Evolutionary conservation across 2,113 vertebrate genomes (phyloP), one percentile per base, ranked within the genome.

Genomic region (Galbula dea): DNA sequence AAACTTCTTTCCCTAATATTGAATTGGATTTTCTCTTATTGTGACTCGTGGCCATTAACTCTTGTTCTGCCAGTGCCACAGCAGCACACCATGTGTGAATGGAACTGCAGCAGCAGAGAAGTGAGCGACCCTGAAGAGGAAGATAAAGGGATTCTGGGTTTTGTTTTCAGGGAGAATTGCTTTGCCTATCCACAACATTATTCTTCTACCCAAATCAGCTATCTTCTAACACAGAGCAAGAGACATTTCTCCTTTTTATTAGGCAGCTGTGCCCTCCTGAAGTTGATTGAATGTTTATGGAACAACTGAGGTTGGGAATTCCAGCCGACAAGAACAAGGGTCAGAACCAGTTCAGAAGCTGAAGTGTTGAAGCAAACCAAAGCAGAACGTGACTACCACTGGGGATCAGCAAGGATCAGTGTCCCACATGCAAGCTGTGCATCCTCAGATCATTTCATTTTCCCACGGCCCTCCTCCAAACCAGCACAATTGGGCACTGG

Each of bases 361-460:
- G 45, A 95, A 95, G 89, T 68, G 91, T 79, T 81, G 66, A 89
- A 90, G 24, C 61, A 23, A 65, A 90, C 7, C 77, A 81, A 89
- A 92, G 67, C 51, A 62, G 68, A 90, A 66, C 5, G 17, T 41
- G 54, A 90, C 49, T 74, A 78, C 75, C 48, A 7, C 36, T 29
- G 58, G 52, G 68, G 68, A 81, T 88, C 18, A 27, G 76, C 0
- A 0, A 66, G 63, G 34, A 79, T 57, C 83, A 69, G 27, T 62
- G 89, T 34, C 83, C 84, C 49, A 18, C 66, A 49, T 23, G 52
- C 58, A 92, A 75, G 81, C 89, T 71, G 69, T 92, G 66, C 89
- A 71, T 75, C 83, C 87, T 94, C 77, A 72, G 86, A 82, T 81
- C 83, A 94, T 83, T 67, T 57, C 75, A 79, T 92, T 92, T 96